These are phyloP conservation scores for Elysia crispata DNA, from an alignment of 2,888 invertebrate genomes.

Conservation along the genomic window DNA sequence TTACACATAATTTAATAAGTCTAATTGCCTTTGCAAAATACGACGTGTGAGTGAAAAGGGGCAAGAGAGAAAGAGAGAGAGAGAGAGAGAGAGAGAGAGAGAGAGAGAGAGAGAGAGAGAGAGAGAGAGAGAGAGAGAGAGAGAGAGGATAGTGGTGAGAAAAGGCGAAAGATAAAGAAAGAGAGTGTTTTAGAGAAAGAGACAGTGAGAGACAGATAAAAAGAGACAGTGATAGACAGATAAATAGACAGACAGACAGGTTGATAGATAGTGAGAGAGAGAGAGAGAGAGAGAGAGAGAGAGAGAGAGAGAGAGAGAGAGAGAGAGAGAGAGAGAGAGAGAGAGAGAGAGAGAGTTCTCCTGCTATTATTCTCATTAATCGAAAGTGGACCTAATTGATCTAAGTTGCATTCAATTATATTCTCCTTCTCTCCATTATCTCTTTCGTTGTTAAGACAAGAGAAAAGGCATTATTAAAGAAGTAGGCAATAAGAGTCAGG, in stretches of 20 bases:
- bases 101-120: slow-evolving; percentile 3
- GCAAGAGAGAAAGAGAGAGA: slow-evolving; percentile 5
- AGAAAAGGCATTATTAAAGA: too few species aligned
- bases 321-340: slow-evolving; percentile 28
- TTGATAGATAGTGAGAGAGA: slow-evolving; percentile 11
- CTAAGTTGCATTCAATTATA: too few species aligned
- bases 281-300: slow-evolving; percentile 30
- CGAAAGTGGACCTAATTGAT: too few species aligned
- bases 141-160: background rate
- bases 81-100: slow-evolving; percentile 33
- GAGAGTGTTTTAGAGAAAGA: slow-evolving; percentile 10
- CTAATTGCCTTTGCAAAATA: background rate
- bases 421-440: too few species aligned
- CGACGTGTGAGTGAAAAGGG: background rate
- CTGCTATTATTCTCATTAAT: too few species aligned
- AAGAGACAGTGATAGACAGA: background rate
- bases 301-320: slow-evolving; percentile 32
- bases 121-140: too few species aligned
- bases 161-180: background rate
- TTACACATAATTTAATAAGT: too few species aligned
- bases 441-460: too few species aligned
- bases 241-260: slow-evolving; percentile 17
- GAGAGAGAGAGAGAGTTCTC: slow-evolving; percentile 3
- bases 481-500: too few species aligned
- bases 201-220: background rate